Evolutionary conservation across 2,797 vertebrate species (phyloP).

Genomic region (Enteromius treurensis): DNA sequence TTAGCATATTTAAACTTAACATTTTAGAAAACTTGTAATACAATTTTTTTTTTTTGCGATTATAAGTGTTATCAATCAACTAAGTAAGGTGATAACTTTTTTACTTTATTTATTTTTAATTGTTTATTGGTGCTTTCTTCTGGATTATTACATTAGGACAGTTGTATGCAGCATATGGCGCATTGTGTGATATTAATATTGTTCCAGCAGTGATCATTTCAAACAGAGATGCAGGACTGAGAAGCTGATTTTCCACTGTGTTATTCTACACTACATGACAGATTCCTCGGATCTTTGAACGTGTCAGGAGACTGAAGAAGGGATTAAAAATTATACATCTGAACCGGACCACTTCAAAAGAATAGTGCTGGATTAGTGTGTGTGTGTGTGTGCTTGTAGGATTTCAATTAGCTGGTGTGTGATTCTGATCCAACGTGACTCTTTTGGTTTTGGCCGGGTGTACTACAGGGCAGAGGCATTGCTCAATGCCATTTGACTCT

Average conservation of each 20-base stretch:
- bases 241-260: slow-evolving; percentile 7
- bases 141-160: not conserved
- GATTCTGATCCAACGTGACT: slow-evolving; percentile 58
- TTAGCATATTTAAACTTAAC: too few relatives aligned
- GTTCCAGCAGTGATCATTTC: slow-evolving; percentile 6
- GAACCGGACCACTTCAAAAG: slow-evolving; percentile 66
- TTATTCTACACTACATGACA: slow-evolving; percentile 45
- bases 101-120: not conserved
- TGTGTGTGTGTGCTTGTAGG: slow-evolving; percentile 56
- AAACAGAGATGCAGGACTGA: not conserved
- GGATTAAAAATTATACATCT: slow-evolving; percentile 68
- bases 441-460: slow-evolving; percentile 39
- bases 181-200: not conserved
- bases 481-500: slow-evolving; percentile 39
- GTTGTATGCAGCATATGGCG: not conserved
- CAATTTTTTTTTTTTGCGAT: too few relatives aligned
- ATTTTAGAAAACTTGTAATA: too few relatives aligned
- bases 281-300: slow-evolving; percentile 56
- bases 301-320: slow-evolving; percentile 55
- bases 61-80: too few relatives aligned
- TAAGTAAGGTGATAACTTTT: too few relatives aligned
- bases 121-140: not conserved
- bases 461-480: slow-evolving; percentile 16
- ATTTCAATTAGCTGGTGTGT: slow-evolving; percentile 60
- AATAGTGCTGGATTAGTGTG: slow-evolving; percentile 58